Conservation (phyloP, 1,140 invertebrate species). For the Drosophila baimaii region DNA sequence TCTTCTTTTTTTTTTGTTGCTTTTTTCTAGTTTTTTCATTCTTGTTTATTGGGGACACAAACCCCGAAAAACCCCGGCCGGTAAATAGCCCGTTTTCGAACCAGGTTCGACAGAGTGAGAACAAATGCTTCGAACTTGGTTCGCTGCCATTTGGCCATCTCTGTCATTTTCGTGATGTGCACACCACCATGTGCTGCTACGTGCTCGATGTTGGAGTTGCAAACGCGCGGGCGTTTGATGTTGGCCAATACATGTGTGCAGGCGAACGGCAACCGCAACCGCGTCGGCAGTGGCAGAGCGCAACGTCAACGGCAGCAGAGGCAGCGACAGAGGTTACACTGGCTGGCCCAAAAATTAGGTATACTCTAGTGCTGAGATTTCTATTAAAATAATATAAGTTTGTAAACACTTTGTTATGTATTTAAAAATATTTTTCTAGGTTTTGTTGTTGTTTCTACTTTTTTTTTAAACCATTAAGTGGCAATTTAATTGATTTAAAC, state of each 20-base stretch:
- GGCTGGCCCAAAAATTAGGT: background rate
- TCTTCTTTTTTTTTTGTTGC: background rate
- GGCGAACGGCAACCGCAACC: conserved; percentile 38
- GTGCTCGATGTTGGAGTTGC: conserved; percentile 7
- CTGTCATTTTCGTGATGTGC: conserved; percentile 57
- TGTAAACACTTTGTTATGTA: too few relatives aligned
- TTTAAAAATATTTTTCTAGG: background rate
- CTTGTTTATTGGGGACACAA: conserved; percentile 66
- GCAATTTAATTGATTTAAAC: too few relatives aligned
- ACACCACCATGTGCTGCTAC: background rate
- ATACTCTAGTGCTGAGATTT: too few relatives aligned
- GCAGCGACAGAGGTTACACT: conserved; percentile 15
- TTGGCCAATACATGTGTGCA: conserved; percentile 25
- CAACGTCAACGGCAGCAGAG: conserved; percentile 5
- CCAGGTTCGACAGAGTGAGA: conserved; percentile 28
- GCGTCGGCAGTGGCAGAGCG: conserved; percentile 9
- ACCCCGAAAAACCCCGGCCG: conserved; percentile 41
- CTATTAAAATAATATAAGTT: too few relatives aligned
- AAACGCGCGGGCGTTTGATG: conserved; percentile 24
- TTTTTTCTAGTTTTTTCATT: background rate
- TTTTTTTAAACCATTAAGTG: too few relatives aligned
- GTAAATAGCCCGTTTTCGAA: conserved; percentile 28
- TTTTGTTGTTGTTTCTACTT: too few relatives aligned
- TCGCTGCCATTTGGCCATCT: conserved; percentile 25
- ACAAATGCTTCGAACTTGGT: background rate